These are phyloP conservation scores for Parapsyche elsis DNA, from an alignment of 1,140 invertebrate species.

Conservation along the genomic window DNA sequence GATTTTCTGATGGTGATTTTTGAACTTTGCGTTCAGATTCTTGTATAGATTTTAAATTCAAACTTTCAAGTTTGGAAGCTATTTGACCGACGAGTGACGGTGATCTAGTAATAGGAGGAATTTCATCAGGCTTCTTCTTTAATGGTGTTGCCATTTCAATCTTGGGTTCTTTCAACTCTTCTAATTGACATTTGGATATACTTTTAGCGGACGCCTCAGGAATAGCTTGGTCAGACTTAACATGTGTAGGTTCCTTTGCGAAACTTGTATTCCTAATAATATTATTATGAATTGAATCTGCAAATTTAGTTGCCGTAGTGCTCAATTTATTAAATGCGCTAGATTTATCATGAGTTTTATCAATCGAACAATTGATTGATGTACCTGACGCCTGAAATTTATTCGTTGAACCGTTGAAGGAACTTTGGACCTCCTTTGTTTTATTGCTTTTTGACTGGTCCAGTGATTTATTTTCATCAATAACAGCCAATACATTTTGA, in stretches of 20 bases:
- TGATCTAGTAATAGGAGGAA: conserved; percentile 26
- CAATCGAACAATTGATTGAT: not conserved
- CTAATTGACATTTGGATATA: not conserved
- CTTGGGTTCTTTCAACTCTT: not conserved
- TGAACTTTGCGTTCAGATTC: conserved; percentile 43
- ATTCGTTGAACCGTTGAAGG: not conserved
- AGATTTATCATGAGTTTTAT: not conserved
- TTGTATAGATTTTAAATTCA: conserved; percentile 50
- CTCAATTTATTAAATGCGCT: not conserved
- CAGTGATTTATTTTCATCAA: not conserved
- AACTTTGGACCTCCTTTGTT: not conserved
- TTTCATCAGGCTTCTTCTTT: conserved; percentile 17
- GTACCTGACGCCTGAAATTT: not conserved
- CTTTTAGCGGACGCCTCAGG: not conserved
- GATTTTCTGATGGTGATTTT: conserved; percentile 45
- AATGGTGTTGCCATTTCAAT: not conserved
- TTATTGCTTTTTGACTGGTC: not conserved
- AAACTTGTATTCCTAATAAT: not conserved
- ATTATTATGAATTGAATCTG: not conserved
- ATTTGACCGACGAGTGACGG: conserved; percentile 53
- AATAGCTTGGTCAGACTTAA: not conserved
- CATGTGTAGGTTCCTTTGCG: not conserved
- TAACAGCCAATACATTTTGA: conserved; percentile 31
- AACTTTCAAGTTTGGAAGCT: conserved; percentile 52
- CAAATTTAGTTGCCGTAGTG: not conserved